These are phyloP conservation scores for Apis dorsata DNA, from an alignment of 1,140 invertebrate genomes.

Conservation along the genomic window DNA sequence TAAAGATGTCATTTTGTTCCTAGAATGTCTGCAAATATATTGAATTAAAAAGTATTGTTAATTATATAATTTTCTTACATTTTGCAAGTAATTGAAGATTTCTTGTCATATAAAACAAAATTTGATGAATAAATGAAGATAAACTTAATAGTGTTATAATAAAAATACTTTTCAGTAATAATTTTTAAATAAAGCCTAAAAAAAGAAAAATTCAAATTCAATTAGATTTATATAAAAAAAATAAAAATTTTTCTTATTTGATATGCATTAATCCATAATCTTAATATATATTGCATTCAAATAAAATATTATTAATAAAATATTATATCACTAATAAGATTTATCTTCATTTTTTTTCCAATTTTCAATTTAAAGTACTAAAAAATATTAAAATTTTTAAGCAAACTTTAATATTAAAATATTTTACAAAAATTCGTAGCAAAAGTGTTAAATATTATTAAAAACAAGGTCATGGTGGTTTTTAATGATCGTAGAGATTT, in stretches of 20 bases:
- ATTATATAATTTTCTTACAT: background rate
- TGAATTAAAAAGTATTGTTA: background rate
- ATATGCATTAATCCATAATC: too few species aligned
- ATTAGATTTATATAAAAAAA: background rate
- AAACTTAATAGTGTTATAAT: too few species aligned
- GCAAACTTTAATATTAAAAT: background rate
- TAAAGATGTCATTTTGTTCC: background rate
- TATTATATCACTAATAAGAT: background rate
- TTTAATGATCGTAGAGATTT: slow-evolving; percentile 4
- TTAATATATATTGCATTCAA: too few species aligned
- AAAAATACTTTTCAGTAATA: too few species aligned
- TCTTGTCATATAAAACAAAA: too few species aligned
- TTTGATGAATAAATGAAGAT: too few species aligned
- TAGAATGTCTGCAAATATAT: background rate
- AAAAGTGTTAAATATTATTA: slow-evolving; percentile 2
- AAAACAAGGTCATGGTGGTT: background rate
- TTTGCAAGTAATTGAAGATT: background rate
- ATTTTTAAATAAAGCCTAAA: background rate
- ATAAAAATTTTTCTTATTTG: too few species aligned
- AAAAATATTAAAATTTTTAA: too few species aligned
- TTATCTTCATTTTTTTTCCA: background rate
- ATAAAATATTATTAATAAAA: too few species aligned
- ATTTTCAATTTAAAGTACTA: background rate
- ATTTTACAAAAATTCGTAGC: background rate
- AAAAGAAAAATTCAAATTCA: background rate